These are phyloP conservation scores for Chaunax sp. DNA, from an alignment of 2,797 vertebrate genomes.

Conservation along the genomic window DNA sequence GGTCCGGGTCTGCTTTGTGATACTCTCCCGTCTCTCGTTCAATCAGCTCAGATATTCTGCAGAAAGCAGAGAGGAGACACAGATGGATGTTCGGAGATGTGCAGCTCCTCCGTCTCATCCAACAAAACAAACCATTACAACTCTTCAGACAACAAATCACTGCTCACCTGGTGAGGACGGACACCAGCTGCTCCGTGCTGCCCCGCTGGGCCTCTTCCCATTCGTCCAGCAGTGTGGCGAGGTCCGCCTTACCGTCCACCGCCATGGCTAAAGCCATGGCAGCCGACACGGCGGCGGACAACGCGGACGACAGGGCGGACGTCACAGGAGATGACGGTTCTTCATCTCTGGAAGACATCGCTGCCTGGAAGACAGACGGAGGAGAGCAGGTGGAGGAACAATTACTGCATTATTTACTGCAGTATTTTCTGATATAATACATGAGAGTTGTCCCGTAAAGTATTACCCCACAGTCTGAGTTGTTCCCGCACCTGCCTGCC, in stretches of 20 bases:
- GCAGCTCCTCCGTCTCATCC: no score
- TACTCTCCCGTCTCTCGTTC: slow-evolving; percentile 94
- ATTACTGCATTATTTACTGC: no score
- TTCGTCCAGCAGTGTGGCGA: slow-evolving; percentile 89
- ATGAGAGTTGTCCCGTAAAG: no score
- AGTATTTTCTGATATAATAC: no score
- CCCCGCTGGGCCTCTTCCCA: slow-evolving; percentile 91
- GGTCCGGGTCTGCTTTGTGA: slow-evolving; percentile 94
- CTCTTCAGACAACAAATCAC: not conserved
- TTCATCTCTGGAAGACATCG: slow-evolving; percentile 54
- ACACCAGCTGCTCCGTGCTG: slow-evolving; percentile 89
- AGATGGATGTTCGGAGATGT: not conserved
- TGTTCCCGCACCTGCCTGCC: no score
- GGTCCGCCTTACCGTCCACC: slow-evolving; percentile 91
- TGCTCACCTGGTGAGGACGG: slow-evolving; percentile 89
- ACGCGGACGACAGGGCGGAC: not conserved
- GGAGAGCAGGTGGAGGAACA: no score
- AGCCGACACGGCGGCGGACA: slow-evolving; percentile 54
- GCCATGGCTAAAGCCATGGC: slow-evolving; percentile 39
- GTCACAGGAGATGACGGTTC: not conserved
- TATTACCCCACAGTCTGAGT: no score
- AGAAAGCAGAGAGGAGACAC: slow-evolving; percentile 18
- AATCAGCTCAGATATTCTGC: slow-evolving; percentile 94
- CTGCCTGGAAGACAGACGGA: slow-evolving; percentile 28
- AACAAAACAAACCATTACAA: not conserved